Evolutionary conservation across 2,888 invertebrate species (phyloP).

Genomic region (Andrena bicolor): DNA sequence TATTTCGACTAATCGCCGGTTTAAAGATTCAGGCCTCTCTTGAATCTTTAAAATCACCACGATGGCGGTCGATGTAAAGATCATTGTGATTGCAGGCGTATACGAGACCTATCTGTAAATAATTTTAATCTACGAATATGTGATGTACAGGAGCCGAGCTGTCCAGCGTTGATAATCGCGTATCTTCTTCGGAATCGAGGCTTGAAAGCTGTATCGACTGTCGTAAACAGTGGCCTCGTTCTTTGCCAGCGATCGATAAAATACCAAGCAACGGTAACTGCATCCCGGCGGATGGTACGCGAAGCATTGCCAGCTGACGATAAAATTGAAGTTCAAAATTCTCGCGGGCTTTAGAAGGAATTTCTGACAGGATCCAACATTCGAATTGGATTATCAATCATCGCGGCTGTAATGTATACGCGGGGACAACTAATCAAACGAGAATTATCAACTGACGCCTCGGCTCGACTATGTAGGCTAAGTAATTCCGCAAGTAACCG

Average conservation of each 20-base stretch:
- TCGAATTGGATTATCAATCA: not conserved
- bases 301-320: not conserved
- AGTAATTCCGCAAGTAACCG: constrained; percentile 57
- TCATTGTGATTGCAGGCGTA: constrained; percentile 84
- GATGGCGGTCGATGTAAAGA: constrained; percentile 63
- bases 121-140: constrained; percentile 72
- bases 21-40: constrained; percentile 30
- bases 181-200: constrained; percentile 12
- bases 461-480: constrained; percentile 45
- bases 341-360: not conserved
- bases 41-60: constrained; percentile 42
- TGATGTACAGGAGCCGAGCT: constrained; percentile 70
- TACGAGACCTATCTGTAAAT: constrained; percentile 84
- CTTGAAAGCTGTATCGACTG: constrained; percentile 11
- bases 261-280: not conserved
- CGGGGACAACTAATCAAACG: constrained; percentile 25
- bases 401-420: not conserved
- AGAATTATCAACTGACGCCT: constrained; percentile 29
- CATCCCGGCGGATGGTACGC: not conserved
- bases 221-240: not conserved
- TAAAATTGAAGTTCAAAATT: not conserved
- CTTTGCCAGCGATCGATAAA: not conserved
- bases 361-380: not conserved
- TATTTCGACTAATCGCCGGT: constrained; percentile 28
- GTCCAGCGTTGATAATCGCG: constrained; percentile 59